Conservation (phyloP, 2,888 invertebrate genomes). For the Lagria hirta region DNA sequence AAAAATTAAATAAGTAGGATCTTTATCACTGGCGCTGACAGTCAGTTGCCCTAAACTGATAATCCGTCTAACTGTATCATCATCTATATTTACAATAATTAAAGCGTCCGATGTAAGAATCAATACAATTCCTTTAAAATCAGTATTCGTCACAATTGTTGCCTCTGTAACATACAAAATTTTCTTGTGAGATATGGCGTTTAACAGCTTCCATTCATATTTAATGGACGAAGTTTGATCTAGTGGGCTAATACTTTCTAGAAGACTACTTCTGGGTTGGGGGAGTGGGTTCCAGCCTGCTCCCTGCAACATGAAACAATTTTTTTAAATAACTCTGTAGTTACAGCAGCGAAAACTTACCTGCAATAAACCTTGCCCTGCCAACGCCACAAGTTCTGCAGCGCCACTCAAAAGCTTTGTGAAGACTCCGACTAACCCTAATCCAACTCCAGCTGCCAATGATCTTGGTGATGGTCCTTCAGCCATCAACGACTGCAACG, state of each 20-base stretch:
- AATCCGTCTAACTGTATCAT: constrained; percentile 60
- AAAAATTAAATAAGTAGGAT: constrained; percentile 57
- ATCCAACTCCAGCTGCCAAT: constrained; percentile 76
- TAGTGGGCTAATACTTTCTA: constrained; percentile 18
- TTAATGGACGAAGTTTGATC: constrained; percentile 56
- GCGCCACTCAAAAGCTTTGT: constrained; percentile 94
- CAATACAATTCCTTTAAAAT: constrained; percentile 59
- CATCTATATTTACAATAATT: constrained; percentile 60
- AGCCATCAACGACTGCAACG: constrained; percentile 76
- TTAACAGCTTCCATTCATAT: constrained; percentile 59
- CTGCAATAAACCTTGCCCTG: constrained; percentile 68
- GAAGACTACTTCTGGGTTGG: constrained; percentile 38
- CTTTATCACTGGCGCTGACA: constrained; percentile 46
- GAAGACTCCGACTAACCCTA: constrained; percentile 85
- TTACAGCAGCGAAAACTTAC: background rate
- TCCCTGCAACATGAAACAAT: constrained; percentile 67
- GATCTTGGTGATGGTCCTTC: constrained; percentile 62
- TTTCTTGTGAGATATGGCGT: constrained; percentile 51
- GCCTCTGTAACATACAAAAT: constrained; percentile 59
- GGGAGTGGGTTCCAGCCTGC: constrained; percentile 75
- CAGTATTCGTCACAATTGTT: constrained; percentile 55
- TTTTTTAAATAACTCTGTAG: too few relatives aligned
- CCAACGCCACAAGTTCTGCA: constrained; percentile 87
- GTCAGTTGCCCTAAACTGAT: constrained; percentile 59
- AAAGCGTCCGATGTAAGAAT: constrained; percentile 61